A percentile compares a stretch with the other conserved stretches of the same genome.
Evolutionary conservation across 2,888 invertebrate genomes (phyloP).

Genomic region (Saturnia pavonia): DNA sequence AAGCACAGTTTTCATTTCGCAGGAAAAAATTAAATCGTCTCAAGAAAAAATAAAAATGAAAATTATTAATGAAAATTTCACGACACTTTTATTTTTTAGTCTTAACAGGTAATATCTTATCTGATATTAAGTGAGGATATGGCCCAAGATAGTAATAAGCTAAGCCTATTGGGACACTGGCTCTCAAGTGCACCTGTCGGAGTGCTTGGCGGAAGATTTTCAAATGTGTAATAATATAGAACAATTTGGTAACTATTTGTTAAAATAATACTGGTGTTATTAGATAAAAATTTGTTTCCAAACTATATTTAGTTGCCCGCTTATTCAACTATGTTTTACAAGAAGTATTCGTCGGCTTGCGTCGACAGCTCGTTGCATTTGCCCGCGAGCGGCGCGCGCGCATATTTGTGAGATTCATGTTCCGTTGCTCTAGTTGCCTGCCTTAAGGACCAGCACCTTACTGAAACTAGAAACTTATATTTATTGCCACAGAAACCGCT

Average conservation of each 20-base stretch:
- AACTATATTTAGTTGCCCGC: constrained; percentile 22
- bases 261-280: neutral
- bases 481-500: neutral
- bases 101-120: no score
- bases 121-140: no score
- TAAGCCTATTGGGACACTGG: no score
- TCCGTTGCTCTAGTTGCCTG: constrained; percentile 54
- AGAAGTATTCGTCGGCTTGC: constrained; percentile 53
- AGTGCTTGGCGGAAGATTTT: no score
- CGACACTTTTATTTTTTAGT: no score
- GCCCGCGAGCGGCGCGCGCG: constrained; percentile 56
- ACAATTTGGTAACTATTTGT: neutral
- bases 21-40: no score
- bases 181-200: no score
- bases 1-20: no score
- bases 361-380: constrained; percentile 71
- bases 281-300: neutral
- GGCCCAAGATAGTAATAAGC: no score
- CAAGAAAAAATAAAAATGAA: no score
- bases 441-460: neutral
- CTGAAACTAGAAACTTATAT: neutral
- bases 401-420: constrained; percentile 50
- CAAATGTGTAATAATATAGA: neutral
- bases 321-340: constrained; percentile 26
- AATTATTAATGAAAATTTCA: no score